These are phyloP conservation scores for Columba janthina DNA, from an alignment of 2,113 vertebrate genomes.

Conservation along the genomic window DNA sequence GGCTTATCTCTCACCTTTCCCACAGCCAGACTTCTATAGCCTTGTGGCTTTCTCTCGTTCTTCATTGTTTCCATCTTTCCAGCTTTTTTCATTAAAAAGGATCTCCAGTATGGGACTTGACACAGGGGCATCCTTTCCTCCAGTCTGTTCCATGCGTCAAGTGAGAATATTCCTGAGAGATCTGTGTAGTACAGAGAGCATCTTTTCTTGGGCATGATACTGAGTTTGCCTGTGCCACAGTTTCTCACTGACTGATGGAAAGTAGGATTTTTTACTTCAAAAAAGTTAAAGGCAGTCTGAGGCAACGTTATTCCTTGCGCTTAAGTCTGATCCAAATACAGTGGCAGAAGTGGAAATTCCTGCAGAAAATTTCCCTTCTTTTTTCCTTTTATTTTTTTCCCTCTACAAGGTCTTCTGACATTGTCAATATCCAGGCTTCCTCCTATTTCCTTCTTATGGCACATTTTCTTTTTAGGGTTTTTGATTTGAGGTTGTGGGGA, in stretches of 20 bases:
- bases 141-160: background rate
- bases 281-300: background rate
- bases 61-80: background rate
- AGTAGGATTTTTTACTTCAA: background rate
- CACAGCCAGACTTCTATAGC: background rate
- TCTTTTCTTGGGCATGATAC: background rate
- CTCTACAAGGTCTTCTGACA: background rate
- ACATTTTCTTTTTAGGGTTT: background rate
- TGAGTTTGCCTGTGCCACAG: too few species aligned
- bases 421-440: background rate
- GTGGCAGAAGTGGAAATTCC: background rate
- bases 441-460: background rate
- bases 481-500: background rate
- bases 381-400: background rate
- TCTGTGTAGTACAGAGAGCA: background rate
- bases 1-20: background rate
- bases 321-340: background rate
- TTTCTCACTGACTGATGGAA: background rate
- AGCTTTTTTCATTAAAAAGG: fast-evolving
- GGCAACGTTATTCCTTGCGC: background rate
- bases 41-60: fast-evolving
- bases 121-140: background rate
- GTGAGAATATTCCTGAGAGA: background rate
- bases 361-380: background rate
- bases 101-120: background rate